Evolutionary conservation across 2,888 invertebrate genomes (phyloP), one percentile per base, ranked within the genome.

Genomic region (Lamproptera curius): DNA sequence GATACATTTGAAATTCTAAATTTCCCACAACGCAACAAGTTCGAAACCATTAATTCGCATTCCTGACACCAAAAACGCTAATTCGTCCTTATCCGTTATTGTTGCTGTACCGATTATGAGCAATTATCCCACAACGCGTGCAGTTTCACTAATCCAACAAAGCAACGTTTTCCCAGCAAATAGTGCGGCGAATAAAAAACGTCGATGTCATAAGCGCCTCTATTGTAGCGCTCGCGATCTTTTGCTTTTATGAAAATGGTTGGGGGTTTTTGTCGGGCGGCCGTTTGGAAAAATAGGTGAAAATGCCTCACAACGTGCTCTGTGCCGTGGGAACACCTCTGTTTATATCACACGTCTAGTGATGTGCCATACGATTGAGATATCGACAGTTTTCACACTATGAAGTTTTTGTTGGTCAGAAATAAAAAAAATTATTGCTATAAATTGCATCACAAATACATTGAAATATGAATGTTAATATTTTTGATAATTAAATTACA

Each of bases 231-330:
- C 53, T n/a, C 65, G 68, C 58, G 61, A 62, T 61, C 54, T 61
- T 60, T 57, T 57, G 59, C 65, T 69, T 65, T 63, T 75, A 73
- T 67, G 68, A 68, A 73, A 81, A 77, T 66, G 67, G 70, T 63
- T 61, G 61, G 60, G 53, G 63, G 28, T 28, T 80, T 85, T 84
- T 81, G 80, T 68, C 61, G 51, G 58, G 51, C 35, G 70, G 42
- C 63, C 56, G n/a, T n/a, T n/a, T 72, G 75, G 64, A 75, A 76
- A 86, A 81, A 82, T 77, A 69, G 78, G 82, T 83, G 83, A 83
- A 82, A 84, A 84, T 72, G 71, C 63, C 62, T 61, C 56, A 57
- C 46, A 59, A 57, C 55, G 56, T 56, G 65, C 68, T 70, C 69
- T 73, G 70, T 69, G 63, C 50, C 79, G 83, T 86, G 85, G 67